Evolutionary conservation across 2,888 invertebrate species (phyloP).

Genomic region (Hyalella azteca): DNA sequence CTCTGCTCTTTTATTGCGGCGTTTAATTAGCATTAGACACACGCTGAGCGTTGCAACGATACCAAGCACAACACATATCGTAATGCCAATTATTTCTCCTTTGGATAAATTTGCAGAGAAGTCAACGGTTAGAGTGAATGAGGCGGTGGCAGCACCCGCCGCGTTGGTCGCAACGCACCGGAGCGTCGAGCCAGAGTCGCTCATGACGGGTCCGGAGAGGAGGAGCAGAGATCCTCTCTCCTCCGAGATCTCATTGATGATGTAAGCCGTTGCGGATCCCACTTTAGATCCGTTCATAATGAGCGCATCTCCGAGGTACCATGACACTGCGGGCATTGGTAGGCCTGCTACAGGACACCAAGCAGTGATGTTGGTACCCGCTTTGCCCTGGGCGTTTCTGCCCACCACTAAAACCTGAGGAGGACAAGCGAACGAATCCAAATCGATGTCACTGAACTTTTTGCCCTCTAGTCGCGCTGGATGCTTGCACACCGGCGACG

Average conservation of each 20-base stretch:
- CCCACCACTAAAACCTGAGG: slow-evolving; percentile 68
- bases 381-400: slow-evolving; percentile 60
- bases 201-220: slow-evolving; percentile 67
- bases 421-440: slow-evolving; percentile 85
- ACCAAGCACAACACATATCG: neutral
- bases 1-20: neutral
- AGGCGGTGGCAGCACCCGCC: slow-evolving; percentile 80
- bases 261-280: slow-evolving; percentile 38
- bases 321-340: slow-evolving; percentile 77
- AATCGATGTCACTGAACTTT: slow-evolving; percentile 76
- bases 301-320: slow-evolving; percentile 45
- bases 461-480: slow-evolving; percentile 65
- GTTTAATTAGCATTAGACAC: slow-evolving; percentile 4
- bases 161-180: slow-evolving; percentile 84
- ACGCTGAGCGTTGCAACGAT: neutral
- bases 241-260: slow-evolving; percentile 39
- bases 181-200: slow-evolving; percentile 81
- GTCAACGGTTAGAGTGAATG: slow-evolving; percentile 73
- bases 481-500: slow-evolving; percentile 75
- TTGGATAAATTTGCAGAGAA: slow-evolving; percentile 35
- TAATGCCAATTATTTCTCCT: slow-evolving; percentile 38
- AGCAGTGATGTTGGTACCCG: slow-evolving; percentile 85
- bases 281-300: slow-evolving; percentile 51
- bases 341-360: slow-evolving; percentile 81
- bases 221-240: slow-evolving; percentile 40